phyloP scores from a whole-genome alignment of 1,140 invertebrate genomes.

The Streblospio benedicti region DNA sequence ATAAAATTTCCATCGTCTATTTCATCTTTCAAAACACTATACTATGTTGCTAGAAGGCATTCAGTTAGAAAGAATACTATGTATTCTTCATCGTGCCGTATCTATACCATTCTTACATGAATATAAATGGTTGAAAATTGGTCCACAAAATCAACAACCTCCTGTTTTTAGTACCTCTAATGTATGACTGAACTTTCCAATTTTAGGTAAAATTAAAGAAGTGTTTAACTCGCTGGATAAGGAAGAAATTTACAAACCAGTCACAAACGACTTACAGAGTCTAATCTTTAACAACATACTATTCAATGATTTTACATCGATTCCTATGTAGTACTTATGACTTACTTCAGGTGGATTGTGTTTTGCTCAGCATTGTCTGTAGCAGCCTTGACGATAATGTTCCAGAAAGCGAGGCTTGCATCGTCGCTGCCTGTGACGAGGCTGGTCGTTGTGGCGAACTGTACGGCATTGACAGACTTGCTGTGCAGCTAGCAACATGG shows the following conservation, averaged over 20 bases:
- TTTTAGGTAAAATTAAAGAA: not conserved
- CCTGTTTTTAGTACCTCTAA: no score
- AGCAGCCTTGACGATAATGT: conserved; percentile 2
- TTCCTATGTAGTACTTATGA: not conserved
- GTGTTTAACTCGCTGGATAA: not conserved
- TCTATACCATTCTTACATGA: no score
- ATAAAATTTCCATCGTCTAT: no score
- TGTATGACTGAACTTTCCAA: no score
- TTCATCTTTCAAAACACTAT: no score
- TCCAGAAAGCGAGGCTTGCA: conserved; percentile 20
- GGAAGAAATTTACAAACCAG: not conserved
- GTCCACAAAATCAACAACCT: no score
- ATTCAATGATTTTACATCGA: not conserved
- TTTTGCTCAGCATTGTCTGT: not conserved
- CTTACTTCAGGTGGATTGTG: not conserved
- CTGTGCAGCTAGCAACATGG: conserved; percentile 24
- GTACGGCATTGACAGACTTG: conserved; percentile 27
- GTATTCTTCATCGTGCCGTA: no score
- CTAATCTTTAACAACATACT: not conserved
- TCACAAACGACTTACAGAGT: not conserved
- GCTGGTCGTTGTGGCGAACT: conserved; percentile 16
- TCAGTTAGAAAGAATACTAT: no score
- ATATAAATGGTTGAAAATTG: no score
- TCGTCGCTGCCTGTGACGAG: conserved; percentile 31
- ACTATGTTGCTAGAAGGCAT: no score